Percentiles rank a stretch among this genome's conserved stretches.
phyloP scores from a whole-genome alignment of 35 echinoderm and acorn worm species.

The Anneissia japonica region DNA sequence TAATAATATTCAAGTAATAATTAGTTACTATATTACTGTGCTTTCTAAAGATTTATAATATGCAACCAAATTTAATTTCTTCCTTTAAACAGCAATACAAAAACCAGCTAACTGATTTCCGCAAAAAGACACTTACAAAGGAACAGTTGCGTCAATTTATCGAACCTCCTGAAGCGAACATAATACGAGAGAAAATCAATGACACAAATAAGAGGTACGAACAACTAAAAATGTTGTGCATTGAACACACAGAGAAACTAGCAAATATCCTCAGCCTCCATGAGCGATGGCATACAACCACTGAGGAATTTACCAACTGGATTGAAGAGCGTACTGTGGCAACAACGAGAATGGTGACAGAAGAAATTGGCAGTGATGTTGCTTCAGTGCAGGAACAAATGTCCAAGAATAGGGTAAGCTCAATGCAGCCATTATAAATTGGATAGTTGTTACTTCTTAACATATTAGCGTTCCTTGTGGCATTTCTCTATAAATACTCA shows the following conservation, averaged over 20 bases:
- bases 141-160: conserved; percentile 72
- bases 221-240: conserved; percentile 69
- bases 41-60: background rate
- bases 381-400: conserved; percentile 71
- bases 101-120: conserved; percentile 52
- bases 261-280: conserved; percentile 53
- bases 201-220: conserved; percentile 88
- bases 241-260: conserved; percentile 59
- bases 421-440: background rate
- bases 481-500: no score
- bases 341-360: conserved; percentile 24
- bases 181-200: conserved; percentile 55
- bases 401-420: conserved; percentile 70
- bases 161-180: conserved; percentile 54
- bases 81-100: conserved; percentile 47
- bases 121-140: conserved; percentile 51
- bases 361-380: conserved; percentile 40
- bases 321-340: conserved; percentile 63
- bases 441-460: no score
- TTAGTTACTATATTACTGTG: background rate
- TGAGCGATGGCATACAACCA: conserved; percentile 38
- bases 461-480: no score
- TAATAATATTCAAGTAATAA: background rate
- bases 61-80: no score
- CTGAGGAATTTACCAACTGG: conserved; percentile 70